These are phyloP conservation scores for Actinostola sp. DNA, from an alignment of 92 coral and sea anemone genomes.

Conservation along the genomic window DNA sequence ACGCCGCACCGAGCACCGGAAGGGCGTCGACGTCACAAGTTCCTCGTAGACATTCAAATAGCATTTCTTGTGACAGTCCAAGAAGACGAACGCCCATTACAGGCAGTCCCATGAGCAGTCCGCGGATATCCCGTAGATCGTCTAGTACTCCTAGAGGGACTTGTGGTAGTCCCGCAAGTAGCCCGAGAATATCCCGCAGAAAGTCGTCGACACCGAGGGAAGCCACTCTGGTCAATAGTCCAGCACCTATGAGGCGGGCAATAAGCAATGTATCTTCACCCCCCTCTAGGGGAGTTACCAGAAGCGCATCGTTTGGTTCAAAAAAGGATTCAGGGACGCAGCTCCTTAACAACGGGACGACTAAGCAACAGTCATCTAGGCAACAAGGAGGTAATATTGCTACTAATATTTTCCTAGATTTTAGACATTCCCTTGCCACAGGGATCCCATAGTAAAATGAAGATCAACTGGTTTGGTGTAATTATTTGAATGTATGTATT, in stretches of 20 bases:
- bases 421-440: too few species aligned
- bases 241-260: constrained; percentile 29
- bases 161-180: constrained; percentile 24
- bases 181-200: constrained; percentile 40
- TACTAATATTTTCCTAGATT: too few species aligned
- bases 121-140: constrained; percentile 26
- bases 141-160: constrained; percentile 42
- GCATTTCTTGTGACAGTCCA: constrained; percentile 28
- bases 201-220: constrained; percentile 12
- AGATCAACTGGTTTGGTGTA: too few species aligned
- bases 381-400: constrained; percentile 13
- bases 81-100: constrained; percentile 12
- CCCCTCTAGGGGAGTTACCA: constrained; percentile 3
- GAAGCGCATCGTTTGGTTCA: constrained; percentile 65
- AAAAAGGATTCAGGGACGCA: background rate
- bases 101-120: constrained; percentile 18
- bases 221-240: constrained; percentile 13
- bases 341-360: background rate
- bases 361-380: background rate
- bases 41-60: constrained; percentile 34
- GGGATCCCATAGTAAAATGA: too few species aligned
- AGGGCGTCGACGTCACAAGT: constrained; percentile 33
- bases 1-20: constrained; percentile 29
- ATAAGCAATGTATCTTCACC: constrained; percentile 22
- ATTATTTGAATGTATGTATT: too few species aligned